Conservation (phyloP, 2,113 vertebrate species). For the Zapus hudsonius region DNA sequence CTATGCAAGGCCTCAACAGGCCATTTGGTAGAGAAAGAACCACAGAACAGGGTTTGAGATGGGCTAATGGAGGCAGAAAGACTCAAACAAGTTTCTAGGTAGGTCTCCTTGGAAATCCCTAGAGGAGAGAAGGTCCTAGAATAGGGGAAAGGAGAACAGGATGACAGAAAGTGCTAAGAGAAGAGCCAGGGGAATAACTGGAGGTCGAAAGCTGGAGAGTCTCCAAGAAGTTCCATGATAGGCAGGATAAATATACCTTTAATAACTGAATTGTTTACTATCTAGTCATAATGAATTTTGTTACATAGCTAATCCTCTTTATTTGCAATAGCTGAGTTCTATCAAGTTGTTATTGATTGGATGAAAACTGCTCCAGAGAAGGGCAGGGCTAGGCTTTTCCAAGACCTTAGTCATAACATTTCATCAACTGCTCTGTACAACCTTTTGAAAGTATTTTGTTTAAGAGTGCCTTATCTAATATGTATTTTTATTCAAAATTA, state of each 20-base stretch:
- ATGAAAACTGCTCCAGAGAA: background rate
- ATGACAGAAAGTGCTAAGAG: background rate
- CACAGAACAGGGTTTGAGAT: background rate
- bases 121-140: background rate
- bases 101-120: background rate
- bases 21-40: background rate
- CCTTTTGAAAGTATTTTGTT: background rate
- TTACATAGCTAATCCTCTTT: background rate
- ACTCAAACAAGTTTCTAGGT: background rate
- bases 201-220: background rate
- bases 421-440: background rate
- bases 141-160: fast-evolving
- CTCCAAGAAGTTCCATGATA: background rate
- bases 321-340: background rate
- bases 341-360: background rate
- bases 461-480: background rate
- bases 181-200: background rate
- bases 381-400: background rate
- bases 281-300: background rate
- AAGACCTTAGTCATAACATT: background rate
- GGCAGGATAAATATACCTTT: background rate
- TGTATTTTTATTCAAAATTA: background rate
- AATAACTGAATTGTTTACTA: background rate
- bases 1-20: too few species aligned
- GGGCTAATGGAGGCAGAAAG: background rate